These are phyloP conservation scores for Lucinisca nassula DNA, from an alignment of 2,888 invertebrate species.

Conservation along the genomic window DNA sequence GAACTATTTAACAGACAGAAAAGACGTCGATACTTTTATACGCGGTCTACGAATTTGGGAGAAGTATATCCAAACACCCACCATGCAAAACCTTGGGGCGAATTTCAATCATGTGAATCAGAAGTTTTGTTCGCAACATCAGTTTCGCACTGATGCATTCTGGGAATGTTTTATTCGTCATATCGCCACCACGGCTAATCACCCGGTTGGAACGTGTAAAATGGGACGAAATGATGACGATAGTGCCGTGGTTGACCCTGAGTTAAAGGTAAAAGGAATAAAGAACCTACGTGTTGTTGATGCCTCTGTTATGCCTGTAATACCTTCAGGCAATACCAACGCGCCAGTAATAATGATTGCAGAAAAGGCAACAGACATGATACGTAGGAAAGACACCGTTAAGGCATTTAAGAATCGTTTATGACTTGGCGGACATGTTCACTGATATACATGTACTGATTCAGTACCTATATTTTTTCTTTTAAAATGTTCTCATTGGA, in stretches of 20 bases:
- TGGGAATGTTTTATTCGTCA: slow-evolving; percentile 60
- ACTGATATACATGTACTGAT: too few relatives aligned
- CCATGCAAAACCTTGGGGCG: slow-evolving; percentile 56
- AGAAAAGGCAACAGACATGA: slow-evolving; percentile 56
- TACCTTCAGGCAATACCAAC: slow-evolving; percentile 50
- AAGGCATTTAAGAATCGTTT: background rate
- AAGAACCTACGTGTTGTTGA: slow-evolving; percentile 44
- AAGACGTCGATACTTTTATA: slow-evolving; percentile 20
- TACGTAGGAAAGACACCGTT: slow-evolving; percentile 11
- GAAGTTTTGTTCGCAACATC: slow-evolving; percentile 31
- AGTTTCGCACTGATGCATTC: slow-evolving; percentile 45
- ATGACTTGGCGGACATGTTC: too few relatives aligned
- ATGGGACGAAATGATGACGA: slow-evolving; percentile 90
- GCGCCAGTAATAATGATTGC: slow-evolving; percentile 51
- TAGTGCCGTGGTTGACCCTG: slow-evolving; percentile 91
- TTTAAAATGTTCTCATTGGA: too few relatives aligned
- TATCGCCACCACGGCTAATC: slow-evolving; percentile 84
- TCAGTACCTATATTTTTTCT: too few relatives aligned
- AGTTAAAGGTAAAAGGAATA: slow-evolving; percentile 78
- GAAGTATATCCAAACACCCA: slow-evolving; percentile 35
- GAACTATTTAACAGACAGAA: slow-evolving; percentile 20
- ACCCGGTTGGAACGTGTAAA: slow-evolving; percentile 93
- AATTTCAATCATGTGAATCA: slow-evolving; percentile 48
- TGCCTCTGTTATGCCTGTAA: slow-evolving; percentile 47
- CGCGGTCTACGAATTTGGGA: slow-evolving; percentile 27